phyloP scores from a whole-genome alignment of 2,797 vertebrate genomes.

The Leptatherina wallacei region DNA sequence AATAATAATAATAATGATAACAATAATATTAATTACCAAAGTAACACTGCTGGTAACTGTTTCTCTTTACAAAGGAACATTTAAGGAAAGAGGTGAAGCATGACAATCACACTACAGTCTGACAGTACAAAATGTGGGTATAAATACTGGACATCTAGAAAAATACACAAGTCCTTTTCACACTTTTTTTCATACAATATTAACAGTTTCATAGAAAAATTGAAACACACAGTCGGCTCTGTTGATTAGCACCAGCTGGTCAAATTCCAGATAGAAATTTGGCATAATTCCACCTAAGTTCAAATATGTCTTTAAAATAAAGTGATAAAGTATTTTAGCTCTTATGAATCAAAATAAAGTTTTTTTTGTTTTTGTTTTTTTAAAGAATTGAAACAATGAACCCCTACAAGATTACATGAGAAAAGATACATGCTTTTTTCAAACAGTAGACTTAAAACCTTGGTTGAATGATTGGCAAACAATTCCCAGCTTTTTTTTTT shows the following conservation, averaged over 20 bases:
- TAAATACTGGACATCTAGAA: slow-evolving; percentile 95
- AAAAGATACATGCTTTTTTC: slow-evolving; percentile 45
- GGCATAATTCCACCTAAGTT: slow-evolving; percentile 70
- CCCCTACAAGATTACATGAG: slow-evolving; percentile 37
- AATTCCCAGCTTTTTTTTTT: slow-evolving; percentile 44
- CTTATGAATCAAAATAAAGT: slow-evolving; percentile 74
- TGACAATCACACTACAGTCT: slow-evolving; percentile 85
- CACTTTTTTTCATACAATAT: slow-evolving; percentile 88
- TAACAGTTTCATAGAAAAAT: slow-evolving; percentile 86
- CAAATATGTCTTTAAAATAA: slow-evolving; percentile 77
- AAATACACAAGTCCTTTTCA: slow-evolving; percentile 91
- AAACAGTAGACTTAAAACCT: slow-evolving; percentile 62
- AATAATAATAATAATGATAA: slow-evolving; percentile 59
- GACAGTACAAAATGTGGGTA: slow-evolving; percentile 92
- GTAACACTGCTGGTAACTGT: slow-evolving; percentile 87
- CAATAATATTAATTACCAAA: slow-evolving; percentile 79
- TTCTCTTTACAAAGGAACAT: slow-evolving; percentile 81
- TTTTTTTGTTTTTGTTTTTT: slow-evolving; percentile 25
- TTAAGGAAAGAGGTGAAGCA: slow-evolving; percentile 85
- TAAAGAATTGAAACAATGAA: slow-evolving; percentile 38
- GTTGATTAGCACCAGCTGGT: slow-evolving; percentile 86
- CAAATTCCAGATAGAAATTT: slow-evolving; percentile 74
- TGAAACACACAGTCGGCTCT: slow-evolving; percentile 63
- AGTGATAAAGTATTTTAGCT: slow-evolving; percentile 73
- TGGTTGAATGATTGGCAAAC: slow-evolving; percentile 62